Base-by-base conservation (phyloP, 2,888 invertebrate species). In the Yponomeuta evonymella region DNA sequence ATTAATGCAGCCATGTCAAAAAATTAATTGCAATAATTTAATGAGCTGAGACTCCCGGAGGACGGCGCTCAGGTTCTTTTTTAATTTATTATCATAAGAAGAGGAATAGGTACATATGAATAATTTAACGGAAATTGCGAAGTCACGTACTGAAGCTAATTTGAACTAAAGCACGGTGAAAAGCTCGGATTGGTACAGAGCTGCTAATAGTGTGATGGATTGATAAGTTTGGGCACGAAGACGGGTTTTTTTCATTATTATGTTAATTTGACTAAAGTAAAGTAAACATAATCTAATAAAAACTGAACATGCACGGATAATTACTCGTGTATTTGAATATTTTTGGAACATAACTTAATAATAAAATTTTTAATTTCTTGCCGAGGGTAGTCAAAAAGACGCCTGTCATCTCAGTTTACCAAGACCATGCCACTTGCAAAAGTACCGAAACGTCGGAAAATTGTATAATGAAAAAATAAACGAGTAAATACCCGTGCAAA, bases 71-170 rank as follows among this genome's bases (percentile, higher is more conserved):
- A 15, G 33, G 29, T 58, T 23, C 48, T 62, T 51, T 69, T 69
- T 69, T 69, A 69, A 69, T 69, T 69, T 69, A 69, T 67, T 67
- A 67, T 48, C 8, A 74, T 74, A 73, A 75, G 74, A 72, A 75
- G 75, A 76, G 58, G 58, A 76, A 81, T 80, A 43, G 43, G 43
- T 43, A 78, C 79, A 76, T 81, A 80, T 82, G 82, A 83, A 83
- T 83, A 83, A 82, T 83, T 83, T 79, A 79, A 75, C 75, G 75
- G 79, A 77, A 81, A 81, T 81, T 79, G 81, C 83, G 75, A 80
- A 80, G 81, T 80, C 83, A 83, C 83, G 83, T 81, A 75, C 79
- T 70, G 75, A 72, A 79, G 79, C 81, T 83, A 82, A 83, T 83
- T 83, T 81, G 79, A 81, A 81, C 79, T 79, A 78, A 79, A 81